Evolutionary conservation across 2,113 vertebrate species (phyloP).

Genomic region (Passer montanus): DNA sequence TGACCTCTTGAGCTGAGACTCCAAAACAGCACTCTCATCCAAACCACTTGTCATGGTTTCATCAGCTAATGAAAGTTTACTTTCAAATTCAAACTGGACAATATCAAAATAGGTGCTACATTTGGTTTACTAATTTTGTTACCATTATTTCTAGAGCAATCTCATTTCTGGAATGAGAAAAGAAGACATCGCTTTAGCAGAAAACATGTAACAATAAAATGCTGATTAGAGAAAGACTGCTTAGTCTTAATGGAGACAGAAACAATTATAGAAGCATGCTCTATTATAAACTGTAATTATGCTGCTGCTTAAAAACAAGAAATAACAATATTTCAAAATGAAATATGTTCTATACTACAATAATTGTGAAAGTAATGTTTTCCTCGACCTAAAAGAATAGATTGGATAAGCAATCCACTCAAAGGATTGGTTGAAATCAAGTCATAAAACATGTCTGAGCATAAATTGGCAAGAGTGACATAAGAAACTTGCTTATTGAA

Average conservation of each 20-base stretch:
- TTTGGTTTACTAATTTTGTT: neutral
- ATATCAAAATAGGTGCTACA: neutral
- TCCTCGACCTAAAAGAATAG: neutral
- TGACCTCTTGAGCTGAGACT: neutral
- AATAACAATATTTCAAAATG: slow-evolving; percentile 18
- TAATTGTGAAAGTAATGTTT: neutral
- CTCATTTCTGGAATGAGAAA: neutral
- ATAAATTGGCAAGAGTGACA: neutral
- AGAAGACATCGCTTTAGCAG: neutral
- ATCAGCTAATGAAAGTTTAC: neutral
- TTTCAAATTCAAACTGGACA: neutral
- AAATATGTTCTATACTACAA: neutral
- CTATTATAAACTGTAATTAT: slow-evolving; percentile 19
- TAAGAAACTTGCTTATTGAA: neutral
- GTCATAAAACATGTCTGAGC: neutral
- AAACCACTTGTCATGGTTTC: neutral
- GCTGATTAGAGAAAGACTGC: slow-evolving; percentile 17
- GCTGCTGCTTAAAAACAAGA: slow-evolving; percentile 10
- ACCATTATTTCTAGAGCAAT: neutral
- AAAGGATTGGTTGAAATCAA: neutral
- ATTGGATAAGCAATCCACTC: neutral
- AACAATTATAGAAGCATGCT: neutral
- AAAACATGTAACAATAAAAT: slow-evolving; percentile 26
- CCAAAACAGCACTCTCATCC: neutral
- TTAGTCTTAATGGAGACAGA: slow-evolving; percentile 22